Evolutionary conservation across 2,113 vertebrate genomes (phyloP).

Genomic region (Ginglymostoma cirratum): DNA sequence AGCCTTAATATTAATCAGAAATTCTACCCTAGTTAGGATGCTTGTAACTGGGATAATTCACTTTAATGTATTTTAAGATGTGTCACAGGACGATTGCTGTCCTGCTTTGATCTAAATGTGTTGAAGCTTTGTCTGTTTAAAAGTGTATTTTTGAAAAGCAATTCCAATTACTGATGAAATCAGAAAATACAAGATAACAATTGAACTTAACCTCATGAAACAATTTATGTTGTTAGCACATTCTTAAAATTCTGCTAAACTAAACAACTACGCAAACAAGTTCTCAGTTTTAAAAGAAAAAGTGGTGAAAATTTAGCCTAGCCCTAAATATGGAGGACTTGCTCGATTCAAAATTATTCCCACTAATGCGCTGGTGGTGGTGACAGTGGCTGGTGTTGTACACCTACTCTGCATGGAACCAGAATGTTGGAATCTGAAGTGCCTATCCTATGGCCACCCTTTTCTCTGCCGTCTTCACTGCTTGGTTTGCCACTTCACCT

Average conservation of each 20-base stretch:
- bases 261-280: neutral
- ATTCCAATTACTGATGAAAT: neutral
- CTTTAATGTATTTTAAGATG: neutral
- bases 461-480: no score
- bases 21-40: neutral
- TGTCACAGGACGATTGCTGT: neutral
- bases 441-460: no score
- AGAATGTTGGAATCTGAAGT: no score
- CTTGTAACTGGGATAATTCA: neutral
- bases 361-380: no score
- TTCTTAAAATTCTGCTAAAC: neutral
- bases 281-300: neutral
- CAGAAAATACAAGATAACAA: neutral
- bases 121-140: neutral
- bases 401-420: no score
- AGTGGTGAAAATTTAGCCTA: neutral
- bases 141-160: neutral
- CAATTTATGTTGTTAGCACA: neutral
- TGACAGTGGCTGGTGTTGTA: no score
- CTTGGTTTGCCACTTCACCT: no score
- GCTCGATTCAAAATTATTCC: no score
- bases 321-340: neutral
- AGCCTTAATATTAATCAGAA: neutral
- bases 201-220: neutral
- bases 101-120: neutral